A percentile compares a stretch with the other conserved stretches of the same genome.
Evolutionary conservation across 1,140 invertebrate genomes (phyloP).

Genomic region (Scaptomyza hsui): DNA sequence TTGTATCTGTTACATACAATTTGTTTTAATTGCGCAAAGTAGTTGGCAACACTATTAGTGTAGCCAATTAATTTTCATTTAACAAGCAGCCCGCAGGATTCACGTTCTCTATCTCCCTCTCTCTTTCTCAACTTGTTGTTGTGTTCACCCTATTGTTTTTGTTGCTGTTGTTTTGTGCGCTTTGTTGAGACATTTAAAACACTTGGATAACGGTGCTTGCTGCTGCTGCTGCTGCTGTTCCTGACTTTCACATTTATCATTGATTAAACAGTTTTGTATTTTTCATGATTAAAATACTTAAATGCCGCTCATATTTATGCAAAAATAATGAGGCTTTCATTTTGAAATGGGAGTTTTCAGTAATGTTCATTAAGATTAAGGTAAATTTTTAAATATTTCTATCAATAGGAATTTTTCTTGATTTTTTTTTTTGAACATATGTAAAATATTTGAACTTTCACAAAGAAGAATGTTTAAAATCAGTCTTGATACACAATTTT

Average conservation of each 20-base stretch:
- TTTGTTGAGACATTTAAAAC: constrained; percentile 51
- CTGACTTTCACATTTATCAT: constrained; percentile 39
- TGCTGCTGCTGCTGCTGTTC: constrained; percentile 5
- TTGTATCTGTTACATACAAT: constrained; percentile 77
- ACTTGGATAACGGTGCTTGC: constrained; percentile 12
- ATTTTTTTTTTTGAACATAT: too few relatives aligned
- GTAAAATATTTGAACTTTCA: too few relatives aligned
- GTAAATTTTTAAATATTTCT: background rate
- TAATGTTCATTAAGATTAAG: background rate
- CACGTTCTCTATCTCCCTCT: constrained; percentile 6
- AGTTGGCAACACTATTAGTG: constrained; percentile 73
- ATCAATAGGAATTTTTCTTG: too few relatives aligned
- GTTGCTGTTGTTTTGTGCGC: constrained; percentile 23
- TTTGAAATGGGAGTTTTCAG: too few relatives aligned
- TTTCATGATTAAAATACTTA: constrained; percentile 30
- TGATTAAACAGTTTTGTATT: constrained; percentile 39
- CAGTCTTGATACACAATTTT: too few relatives aligned
- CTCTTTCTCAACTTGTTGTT: constrained; percentile 15
- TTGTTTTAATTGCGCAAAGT: constrained; percentile 81
- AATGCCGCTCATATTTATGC: constrained; percentile 24
- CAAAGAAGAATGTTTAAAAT: too few relatives aligned
- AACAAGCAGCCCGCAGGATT: constrained; percentile 63
- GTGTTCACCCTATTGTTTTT: constrained; percentile 5
- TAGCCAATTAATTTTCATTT: constrained; percentile 79
- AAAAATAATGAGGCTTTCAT: background rate